A percentile compares a stretch with the other conserved stretches of the same genome.
These are phyloP conservation scores for Solea senegalensis DNA, from an alignment of 2,113 vertebrate species.

Conservation along the genomic window DNA sequence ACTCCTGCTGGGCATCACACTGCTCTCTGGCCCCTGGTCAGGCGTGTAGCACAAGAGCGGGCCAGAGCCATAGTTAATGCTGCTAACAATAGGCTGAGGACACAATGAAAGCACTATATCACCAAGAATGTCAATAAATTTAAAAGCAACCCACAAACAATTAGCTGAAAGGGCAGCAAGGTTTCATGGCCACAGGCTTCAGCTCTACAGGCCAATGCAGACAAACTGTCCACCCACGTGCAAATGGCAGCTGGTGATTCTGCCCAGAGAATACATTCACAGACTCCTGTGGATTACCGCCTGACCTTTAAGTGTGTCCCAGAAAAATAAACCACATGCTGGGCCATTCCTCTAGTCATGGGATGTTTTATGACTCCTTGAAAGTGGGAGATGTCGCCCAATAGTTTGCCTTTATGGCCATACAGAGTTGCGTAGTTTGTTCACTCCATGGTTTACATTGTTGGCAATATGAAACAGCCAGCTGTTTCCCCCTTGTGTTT, in stretches of 20 bases:
- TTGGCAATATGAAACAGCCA: constrained; percentile 42
- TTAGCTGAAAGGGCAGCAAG: constrained; percentile 81
- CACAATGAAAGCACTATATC: constrained; percentile 83
- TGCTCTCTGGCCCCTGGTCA: constrained; percentile 70
- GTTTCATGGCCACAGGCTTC: constrained; percentile 68
- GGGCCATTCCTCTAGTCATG: constrained; percentile 59
- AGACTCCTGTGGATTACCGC: constrained; percentile 58
- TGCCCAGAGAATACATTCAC: constrained; percentile 65
- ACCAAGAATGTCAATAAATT: constrained; percentile 82
- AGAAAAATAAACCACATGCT: constrained; percentile 72
- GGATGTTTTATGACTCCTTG: constrained; percentile 68
- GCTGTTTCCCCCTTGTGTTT: constrained; percentile 47
- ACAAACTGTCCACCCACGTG: constrained; percentile 83
- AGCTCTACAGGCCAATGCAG: constrained; percentile 66
- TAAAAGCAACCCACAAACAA: constrained; percentile 82
- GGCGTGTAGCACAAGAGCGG: constrained; percentile 53
- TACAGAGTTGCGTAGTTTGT: constrained; percentile 55
- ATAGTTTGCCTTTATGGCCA: constrained; percentile 53
- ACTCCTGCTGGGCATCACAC: constrained; percentile 75
- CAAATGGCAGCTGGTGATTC: constrained; percentile 79
- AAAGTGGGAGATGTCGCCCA: constrained; percentile 58
- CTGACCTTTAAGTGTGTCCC: constrained; percentile 74
- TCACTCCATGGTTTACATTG: constrained; percentile 42
- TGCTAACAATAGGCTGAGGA: constrained; percentile 73
- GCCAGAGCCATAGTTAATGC: constrained; percentile 72